These are phyloP conservation scores for Mesoligia furuncula DNA, from an alignment of 2,888 invertebrate species.

Conservation along the genomic window DNA sequence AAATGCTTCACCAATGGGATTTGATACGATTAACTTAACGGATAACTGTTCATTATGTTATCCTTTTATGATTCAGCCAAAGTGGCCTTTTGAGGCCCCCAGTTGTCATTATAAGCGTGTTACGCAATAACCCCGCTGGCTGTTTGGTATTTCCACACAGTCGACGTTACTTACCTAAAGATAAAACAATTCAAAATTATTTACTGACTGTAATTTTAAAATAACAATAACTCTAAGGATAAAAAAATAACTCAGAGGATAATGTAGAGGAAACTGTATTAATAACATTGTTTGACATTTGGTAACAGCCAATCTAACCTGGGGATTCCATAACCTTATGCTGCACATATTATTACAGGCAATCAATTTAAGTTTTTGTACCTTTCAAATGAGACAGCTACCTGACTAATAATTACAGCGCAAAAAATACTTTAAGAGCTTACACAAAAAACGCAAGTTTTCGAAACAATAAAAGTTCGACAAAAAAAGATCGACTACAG, in stretches of 20 bases:
- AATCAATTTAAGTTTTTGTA: constrained; percentile 60
- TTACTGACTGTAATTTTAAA: background rate
- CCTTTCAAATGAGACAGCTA: constrained; percentile 27
- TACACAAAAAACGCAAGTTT: too few relatives aligned
- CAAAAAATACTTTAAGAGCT: constrained; percentile 13
- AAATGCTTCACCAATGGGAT: too few relatives aligned
- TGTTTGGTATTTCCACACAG: too few relatives aligned
- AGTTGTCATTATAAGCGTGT: too few relatives aligned
- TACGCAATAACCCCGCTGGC: too few relatives aligned
- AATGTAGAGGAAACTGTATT: constrained; percentile 30
- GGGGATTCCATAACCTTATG: constrained; percentile 14
- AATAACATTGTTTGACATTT: constrained; percentile 44
- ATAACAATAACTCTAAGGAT: background rate
- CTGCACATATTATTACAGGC: constrained; percentile 50
- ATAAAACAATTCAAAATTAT: background rate
- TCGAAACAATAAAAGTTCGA: too few relatives aligned
- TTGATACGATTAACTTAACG: too few relatives aligned
- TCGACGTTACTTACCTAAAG: too few relatives aligned
- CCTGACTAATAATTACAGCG: constrained; percentile 26
- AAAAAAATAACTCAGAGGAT: constrained; percentile 2
- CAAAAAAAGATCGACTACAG: too few relatives aligned
- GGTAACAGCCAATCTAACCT: constrained; percentile 15
- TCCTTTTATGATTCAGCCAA: too few relatives aligned
- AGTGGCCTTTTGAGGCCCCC: too few relatives aligned
- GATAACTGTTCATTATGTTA: too few relatives aligned